phyloP scores from a whole-genome alignment of 2,113 vertebrate species.

The Meriones unguiculatus region DNA sequence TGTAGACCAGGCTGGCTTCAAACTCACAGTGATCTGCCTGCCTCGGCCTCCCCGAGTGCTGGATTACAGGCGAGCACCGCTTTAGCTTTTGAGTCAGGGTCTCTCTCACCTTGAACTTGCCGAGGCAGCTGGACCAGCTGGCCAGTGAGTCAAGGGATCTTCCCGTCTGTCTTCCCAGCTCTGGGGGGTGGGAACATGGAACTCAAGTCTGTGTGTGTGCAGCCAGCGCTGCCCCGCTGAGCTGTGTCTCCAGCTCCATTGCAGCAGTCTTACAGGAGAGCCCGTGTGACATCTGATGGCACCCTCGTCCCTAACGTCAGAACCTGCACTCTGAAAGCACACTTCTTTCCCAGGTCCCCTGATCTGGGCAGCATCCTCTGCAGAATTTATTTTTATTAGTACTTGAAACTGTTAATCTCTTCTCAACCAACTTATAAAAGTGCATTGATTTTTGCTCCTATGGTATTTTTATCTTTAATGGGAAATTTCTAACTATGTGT shows the following conservation, averaged over 20 bases:
- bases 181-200: neutral
- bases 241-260: neutral
- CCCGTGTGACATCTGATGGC: neutral
- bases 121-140: neutral
- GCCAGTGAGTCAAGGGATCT: neutral
- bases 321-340: neutral
- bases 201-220: neutral
- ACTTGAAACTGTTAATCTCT: neutral
- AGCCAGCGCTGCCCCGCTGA: neutral
- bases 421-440: neutral
- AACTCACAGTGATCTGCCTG: too few species aligned
- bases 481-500: neutral
- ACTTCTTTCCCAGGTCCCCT: neutral
- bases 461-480: neutral
- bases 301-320: neutral
- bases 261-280: neutral
- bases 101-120: neutral
- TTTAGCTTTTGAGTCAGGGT: neutral
- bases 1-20: too few species aligned
- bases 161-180: neutral
- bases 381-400: neutral
- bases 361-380: neutral
- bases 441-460: neutral
- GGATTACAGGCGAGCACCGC: too few species aligned
- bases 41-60: too few species aligned